Base-by-base conservation (phyloP, 2,113 vertebrate species). In the Coptodon rendalli region DNA sequence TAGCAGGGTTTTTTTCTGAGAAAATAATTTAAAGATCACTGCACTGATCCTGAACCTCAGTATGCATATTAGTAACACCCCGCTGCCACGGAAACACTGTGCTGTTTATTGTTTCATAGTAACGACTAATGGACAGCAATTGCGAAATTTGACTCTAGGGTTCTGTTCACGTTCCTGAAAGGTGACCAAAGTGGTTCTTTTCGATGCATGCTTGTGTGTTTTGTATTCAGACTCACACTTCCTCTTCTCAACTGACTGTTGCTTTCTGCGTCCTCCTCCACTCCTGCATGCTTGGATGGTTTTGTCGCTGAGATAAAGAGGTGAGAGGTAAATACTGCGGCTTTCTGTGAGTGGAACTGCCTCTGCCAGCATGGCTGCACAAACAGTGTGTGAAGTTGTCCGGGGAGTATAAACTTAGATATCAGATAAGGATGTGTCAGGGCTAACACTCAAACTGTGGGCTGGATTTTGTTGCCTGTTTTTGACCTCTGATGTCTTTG, bases 221-320 rank as follows among this genome's bases (percentile, higher is more conserved):
- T 50, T 71, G 31, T 59, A 54, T 59, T 68, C 66, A 3, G 16
- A 10, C 45, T 19, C 24, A 7, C 31, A 79, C 14, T 45, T 83
- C 76, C 86, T 52, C 68, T 29, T 31, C 53, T 22, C 36, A 24
- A 50, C 71, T 76, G 6, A 17, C 45, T 50, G 27, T 19, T 45
- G 50, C n/a, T 19, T 17, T 19, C 52, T 45, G 50, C 19, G 12
- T 38, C 57, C 43, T 48, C 45, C 80, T 38, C 71, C 31, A 24
- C n/a, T 87, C 57, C 76, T 54, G 45, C 87, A 61, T 86, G 88
- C 89, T 89, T 82, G 45, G 82, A 79, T 91, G 92, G 81, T 82
- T 87, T 76, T 80, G 87, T 82, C 88, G 31, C 57, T 81, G 88
- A 95, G 95, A 96, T 96, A 96, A 94, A 95, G 87, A 95, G 94